Base-by-base conservation (phyloP, 53 echinoderm and acorn worm genomes). In the Apostichopus leukothele region DNA sequence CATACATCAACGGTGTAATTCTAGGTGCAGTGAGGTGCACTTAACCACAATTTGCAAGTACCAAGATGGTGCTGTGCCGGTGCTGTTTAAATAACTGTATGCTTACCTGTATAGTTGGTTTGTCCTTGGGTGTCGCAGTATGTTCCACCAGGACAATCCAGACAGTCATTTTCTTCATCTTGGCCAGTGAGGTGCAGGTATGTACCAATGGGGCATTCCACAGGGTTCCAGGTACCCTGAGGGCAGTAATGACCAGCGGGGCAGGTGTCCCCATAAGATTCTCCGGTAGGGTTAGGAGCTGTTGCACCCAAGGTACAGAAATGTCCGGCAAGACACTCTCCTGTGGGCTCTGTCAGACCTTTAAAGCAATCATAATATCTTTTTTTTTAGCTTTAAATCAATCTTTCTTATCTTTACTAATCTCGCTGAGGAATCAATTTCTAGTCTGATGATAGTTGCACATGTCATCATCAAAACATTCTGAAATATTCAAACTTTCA, bases 221-320 rank as follows among this genome's bases (percentile, higher is more conserved):
- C 88, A 7, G 97, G 97, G 16, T 90, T 90, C 52, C 89, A 80
- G 55, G 95, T 97, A 78, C 94, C 90, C 81, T 90, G 89, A 0
- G 95, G 97, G 52, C 97, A 97, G 86, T 92, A 97, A 63, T 63
- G 66, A 52, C 95, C 97, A n/a, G 94, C 95, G 0, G 95, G 97
- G 86, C 97, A 97, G 87, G 91, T 90, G 83, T 97, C 97, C n/a
- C 97, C 97, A 73, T 97, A 97, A 89, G 20, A 88, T 76, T 97
- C 89, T 1, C 90, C 92, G 0, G 67, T 88, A 7, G 97, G 97
- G 83, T 95, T 97, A 74, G 97, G 95, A 87, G 92, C 80, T 61
- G 96, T 89, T 12, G 97, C 97, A 5, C 95, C 91, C 67, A 97
- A 91, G 67, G 94, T 97, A 39, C 97, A 97, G 89, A 90, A 97